These are phyloP conservation scores for Gymnoscopelus microlampas DNA, from an alignment of 2,797 vertebrate genomes.

Conservation along the genomic window DNA sequence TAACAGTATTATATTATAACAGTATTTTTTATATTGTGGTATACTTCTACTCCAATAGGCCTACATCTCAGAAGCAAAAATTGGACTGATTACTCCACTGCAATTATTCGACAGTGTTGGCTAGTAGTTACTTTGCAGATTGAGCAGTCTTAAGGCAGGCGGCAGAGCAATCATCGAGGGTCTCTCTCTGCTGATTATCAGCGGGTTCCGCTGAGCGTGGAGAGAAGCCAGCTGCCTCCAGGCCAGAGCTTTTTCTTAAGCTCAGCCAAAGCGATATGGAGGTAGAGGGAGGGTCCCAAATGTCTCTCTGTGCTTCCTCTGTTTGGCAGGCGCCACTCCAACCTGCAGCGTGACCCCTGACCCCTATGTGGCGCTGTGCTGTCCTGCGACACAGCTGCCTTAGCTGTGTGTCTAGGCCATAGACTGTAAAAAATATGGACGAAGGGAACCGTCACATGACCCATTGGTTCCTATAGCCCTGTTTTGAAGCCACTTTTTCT, in stretches of 20 bases:
- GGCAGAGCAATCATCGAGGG: conserved; percentile 73
- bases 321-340: conserved; percentile 57
- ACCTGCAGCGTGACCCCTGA: conserved; percentile 64
- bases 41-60: too few species aligned
- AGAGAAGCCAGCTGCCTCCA: conserved; percentile 72
- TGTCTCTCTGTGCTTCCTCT: conserved; percentile 38
- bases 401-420: background rate
- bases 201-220: conserved; percentile 63
- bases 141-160: conserved; percentile 48
- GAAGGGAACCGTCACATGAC: too few species aligned
- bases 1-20: too few species aligned
- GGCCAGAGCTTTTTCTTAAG: conserved; percentile 69
- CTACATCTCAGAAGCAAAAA: too few species aligned
- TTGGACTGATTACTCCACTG: conserved; percentile 2
- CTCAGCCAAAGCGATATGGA: conserved; percentile 69
- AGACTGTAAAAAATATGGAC: too few species aligned
- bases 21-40: too few species aligned
- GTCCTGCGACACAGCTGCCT: conserved; percentile 29
- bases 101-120: too few species aligned
- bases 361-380: conserved; percentile 26
- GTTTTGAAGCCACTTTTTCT: too few species aligned
- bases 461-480: too few species aligned
- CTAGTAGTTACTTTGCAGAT: conserved; percentile 17
- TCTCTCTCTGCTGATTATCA: conserved; percentile 77
- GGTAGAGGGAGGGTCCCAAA: conserved; percentile 48